Conservation (phyloP, 1,140 invertebrate species). For the Mizuhopecten yessoensis region DNA sequence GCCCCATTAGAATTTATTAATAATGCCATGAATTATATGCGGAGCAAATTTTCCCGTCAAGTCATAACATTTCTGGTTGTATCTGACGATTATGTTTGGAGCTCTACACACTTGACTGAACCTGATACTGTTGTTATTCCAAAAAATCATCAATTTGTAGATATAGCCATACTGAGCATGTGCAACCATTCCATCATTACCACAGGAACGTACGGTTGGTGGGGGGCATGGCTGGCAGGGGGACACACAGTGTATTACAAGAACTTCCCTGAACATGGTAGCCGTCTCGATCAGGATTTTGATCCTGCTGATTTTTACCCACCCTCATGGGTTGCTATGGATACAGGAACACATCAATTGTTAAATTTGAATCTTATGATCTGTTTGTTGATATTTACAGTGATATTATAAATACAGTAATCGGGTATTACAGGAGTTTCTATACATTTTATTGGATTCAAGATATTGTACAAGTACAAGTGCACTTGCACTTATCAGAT, state of each 20-base stretch:
- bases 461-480: too few relatives aligned
- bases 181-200: conserved; percentile 76
- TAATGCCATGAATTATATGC: conserved; percentile 65
- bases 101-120: conserved; percentile 46
- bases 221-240: conserved; percentile 74
- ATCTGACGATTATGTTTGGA: conserved; percentile 72
- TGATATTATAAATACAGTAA: too few relatives aligned
- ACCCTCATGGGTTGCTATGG: conserved; percentile 64
- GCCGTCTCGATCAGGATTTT: conserved; percentile 58
- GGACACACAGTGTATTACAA: conserved; percentile 75
- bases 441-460: too few relatives aligned
- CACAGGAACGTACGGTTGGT: conserved; percentile 78
- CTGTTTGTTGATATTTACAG: too few relatives aligned
- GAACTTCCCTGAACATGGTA: conserved; percentile 61
- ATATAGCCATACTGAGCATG: conserved; percentile 69
- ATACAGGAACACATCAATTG: background rate
- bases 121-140: conserved; percentile 55
- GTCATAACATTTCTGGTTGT: conserved; percentile 67
- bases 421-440: too few relatives aligned
- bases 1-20: conserved; percentile 62
- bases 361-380: background rate
- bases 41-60: conserved; percentile 42
- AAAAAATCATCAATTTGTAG: conserved; percentile 72
- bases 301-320: conserved; percentile 65
- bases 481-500: too few relatives aligned